Evolutionary conservation across 2,888 invertebrate species (phyloP), one percentile per base, ranked within the genome.

Genomic region (Panopea generosa): DNA sequence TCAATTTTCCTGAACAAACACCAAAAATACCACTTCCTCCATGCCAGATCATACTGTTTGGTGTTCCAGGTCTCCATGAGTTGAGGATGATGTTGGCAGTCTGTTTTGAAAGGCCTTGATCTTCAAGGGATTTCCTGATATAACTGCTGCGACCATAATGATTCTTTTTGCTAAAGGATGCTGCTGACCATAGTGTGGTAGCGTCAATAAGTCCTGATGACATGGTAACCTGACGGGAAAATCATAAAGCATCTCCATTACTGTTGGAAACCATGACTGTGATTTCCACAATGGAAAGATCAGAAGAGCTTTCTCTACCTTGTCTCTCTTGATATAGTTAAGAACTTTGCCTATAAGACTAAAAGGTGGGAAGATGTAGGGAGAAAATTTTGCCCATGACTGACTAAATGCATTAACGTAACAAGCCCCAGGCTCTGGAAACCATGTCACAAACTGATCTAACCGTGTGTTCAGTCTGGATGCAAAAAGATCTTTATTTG

Each of bases 401-500:
- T 16, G 72, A 59, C 20, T 14, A 49, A 47, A 11, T 33, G n/a
- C n/a, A n/a, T n/a, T n/a, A n/a, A n/a, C n/a, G n/a, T n/a, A n/a
- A n/a, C n/a, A n/a, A n/a, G n/a, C n/a, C n/a, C n/a, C n/a, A n/a
- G n/a, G n/a, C n/a, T n/a, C n/a, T n/a, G n/a, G n/a, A n/a, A n/a
- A n/a, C 62, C 57, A 68, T 6, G 52, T 53, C 14, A 68, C 65
- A 77, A 63, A 73, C 2, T 4, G 52, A 9, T 53, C 40, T 27
- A 16, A 16, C 3, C 40, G 33, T 66, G 70, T 11, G 16, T 11
- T 26, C 66, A 27, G n/a, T n/a, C n/a, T n/a, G n/a, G n/a, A n/a
- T n/a, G n/a, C n/a, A n/a, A n/a, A n/a, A n/a, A n/a, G n/a, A 70
- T 70, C 73, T 24, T 61, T 63, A 27, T 76, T 55, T 33, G 76